Percentiles rank a stretch among this genome's conserved stretches.
These are phyloP conservation scores for Saccopteryx leptura DNA, from an alignment of 2,113 vertebrate species.

Conservation along the genomic window DNA sequence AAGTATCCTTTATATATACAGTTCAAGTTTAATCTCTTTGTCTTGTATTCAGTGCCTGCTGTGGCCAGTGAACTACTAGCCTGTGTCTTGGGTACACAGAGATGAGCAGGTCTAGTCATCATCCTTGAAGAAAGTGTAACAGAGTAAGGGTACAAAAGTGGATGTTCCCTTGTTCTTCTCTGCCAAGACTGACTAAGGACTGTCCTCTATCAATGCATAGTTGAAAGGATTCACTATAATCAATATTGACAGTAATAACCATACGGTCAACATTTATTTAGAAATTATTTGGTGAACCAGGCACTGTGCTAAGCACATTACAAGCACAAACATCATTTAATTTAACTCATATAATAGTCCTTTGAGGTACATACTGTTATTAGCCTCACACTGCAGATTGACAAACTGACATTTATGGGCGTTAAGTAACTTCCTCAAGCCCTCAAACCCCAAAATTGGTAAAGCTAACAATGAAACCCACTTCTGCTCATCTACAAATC, in stretches of 20 bases:
- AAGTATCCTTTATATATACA: neutral
- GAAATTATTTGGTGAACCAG: neutral
- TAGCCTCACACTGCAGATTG: neutral
- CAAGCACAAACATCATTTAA: neutral
- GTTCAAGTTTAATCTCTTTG: neutral
- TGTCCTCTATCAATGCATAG: neutral
- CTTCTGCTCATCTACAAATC: neutral
- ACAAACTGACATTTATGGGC: neutral
- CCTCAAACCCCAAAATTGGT: neutral
- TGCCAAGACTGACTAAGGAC: neutral
- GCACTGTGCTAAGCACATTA: neutral
- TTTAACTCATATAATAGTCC: neutral
- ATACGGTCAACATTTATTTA: neutral
- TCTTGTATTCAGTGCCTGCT: neutral
- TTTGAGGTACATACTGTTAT: neutral
- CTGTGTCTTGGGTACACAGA: neutral
- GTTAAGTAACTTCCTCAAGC: neutral
- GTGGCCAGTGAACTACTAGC: neutral
- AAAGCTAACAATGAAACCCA: neutral
- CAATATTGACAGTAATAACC: neutral
- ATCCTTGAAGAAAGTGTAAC: neutral
- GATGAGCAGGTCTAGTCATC: neutral
- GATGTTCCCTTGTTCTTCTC: neutral
- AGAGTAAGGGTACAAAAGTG: neutral
- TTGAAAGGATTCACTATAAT: slow-evolving; percentile 3